phyloP scores from a whole-genome alignment of 2,797 vertebrate genomes.

The Dermochelys coriacea region DNA sequence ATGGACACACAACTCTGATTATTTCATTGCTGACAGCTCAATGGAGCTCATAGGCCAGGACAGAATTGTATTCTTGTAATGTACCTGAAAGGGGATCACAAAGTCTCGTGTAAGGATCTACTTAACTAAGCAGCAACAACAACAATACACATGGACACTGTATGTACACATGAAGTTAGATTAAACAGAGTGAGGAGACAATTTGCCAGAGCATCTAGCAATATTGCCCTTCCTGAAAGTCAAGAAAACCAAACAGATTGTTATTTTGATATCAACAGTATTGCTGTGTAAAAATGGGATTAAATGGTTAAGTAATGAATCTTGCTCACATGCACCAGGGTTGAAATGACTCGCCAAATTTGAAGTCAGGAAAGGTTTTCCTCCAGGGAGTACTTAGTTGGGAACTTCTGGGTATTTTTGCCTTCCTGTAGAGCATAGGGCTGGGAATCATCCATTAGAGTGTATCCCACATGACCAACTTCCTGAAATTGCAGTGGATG shows the following conservation, averaged over 20 bases:
- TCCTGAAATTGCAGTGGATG: background rate
- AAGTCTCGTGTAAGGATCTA: background rate
- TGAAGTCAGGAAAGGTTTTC: background rate
- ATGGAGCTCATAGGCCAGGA: background rate
- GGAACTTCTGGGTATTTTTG: background rate
- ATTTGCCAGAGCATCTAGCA: background rate
- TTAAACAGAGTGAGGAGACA: background rate
- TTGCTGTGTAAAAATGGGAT: background rate
- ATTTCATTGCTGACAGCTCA: background rate
- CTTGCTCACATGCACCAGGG: background rate
- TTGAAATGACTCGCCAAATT: background rate
- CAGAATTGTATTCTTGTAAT: background rate
- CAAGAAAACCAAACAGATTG: background rate
- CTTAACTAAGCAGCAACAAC: background rate
- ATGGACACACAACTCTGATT: background rate
- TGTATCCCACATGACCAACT: rapidly evolving
- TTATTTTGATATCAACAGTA: background rate
- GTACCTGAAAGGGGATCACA: background rate
- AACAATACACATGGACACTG: rapidly evolving
- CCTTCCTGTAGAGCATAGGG: background rate
- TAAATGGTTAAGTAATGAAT: background rate
- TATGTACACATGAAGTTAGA: rapidly evolving
- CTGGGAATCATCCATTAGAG: rapidly evolving
- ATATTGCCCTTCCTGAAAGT: background rate
- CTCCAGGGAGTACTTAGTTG: background rate